Evolutionary conservation across 2,888 invertebrate species (phyloP).

Genomic region (Agrilus cyanescens): DNA sequence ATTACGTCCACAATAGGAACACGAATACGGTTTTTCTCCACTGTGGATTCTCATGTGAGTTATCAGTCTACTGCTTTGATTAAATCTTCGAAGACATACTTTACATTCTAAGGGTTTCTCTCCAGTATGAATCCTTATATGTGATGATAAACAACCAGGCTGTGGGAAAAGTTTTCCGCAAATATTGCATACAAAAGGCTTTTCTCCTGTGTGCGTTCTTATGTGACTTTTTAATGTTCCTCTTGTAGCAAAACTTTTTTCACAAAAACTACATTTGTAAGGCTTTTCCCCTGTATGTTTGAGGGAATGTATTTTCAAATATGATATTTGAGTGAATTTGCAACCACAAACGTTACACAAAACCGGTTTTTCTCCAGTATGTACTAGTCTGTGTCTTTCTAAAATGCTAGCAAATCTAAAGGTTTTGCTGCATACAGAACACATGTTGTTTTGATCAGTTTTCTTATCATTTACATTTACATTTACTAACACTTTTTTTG

Average conservation of each 20-base stretch:
- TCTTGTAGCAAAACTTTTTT: conserved; percentile 25
- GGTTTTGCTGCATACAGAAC: conserved; percentile 25
- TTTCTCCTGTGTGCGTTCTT: conserved; percentile 22
- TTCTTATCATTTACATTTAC: conserved; percentile 10
- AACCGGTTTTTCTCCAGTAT: conserved; percentile 24
- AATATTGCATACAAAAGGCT: conserved; percentile 22
- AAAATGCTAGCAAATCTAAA: conserved; percentile 26
- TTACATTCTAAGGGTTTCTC: conserved; percentile 25
- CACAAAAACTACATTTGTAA: conserved; percentile 25
- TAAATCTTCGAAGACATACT: conserved; percentile 22
- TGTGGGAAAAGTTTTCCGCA: conserved; percentile 26
- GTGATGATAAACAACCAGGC: conserved; percentile 25
- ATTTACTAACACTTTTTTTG: too few relatives aligned
- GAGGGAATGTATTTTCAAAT: conserved; percentile 24
- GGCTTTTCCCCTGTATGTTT: conserved; percentile 28
- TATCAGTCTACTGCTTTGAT: conserved; percentile 24
- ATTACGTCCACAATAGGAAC: conserved; percentile 24
- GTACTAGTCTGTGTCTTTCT: conserved; percentile 25
- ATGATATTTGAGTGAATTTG: conserved; percentile 21
- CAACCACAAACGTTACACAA: conserved; percentile 23
- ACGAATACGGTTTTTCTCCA: conserved; percentile 25
- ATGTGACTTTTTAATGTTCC: conserved; percentile 25
- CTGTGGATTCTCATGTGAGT: conserved; percentile 26
- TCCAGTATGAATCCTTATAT: conserved; percentile 28
- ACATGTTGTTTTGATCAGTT: conserved; percentile 20